Conservation (phyloP, 92 coral and sea anemone species). For the Galaxea fascicularis region DNA sequence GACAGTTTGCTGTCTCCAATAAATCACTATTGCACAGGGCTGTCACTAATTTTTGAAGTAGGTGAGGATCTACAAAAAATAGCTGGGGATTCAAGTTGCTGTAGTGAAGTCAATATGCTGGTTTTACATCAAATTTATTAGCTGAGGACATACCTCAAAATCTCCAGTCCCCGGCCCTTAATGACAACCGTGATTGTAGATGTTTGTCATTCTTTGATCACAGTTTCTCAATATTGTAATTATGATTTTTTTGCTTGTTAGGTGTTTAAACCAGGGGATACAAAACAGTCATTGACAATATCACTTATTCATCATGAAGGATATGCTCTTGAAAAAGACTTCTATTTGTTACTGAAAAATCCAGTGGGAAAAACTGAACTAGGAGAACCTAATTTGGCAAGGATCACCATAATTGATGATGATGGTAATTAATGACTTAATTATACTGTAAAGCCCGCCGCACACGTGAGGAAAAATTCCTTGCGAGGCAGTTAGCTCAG, state of each 20-base stretch:
- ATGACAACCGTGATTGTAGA: too few relatives aligned
- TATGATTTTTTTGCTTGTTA: constrained; percentile 6
- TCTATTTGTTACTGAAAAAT: constrained; percentile 77
- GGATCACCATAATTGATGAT: constrained; percentile 85
- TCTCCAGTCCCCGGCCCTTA: too few relatives aligned
- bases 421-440: constrained; percentile 55
- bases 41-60: too few relatives aligned
- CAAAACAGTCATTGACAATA: constrained; percentile 68
- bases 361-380: constrained; percentile 70
- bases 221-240: neutral
- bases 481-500: too few relatives aligned
- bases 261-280: constrained; percentile 67
- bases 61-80: too few relatives aligned
- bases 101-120: too few relatives aligned
- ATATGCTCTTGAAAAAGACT: constrained; percentile 75
- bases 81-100: too few relatives aligned
- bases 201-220: neutral
- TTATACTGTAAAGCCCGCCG: neutral
- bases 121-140: too few relatives aligned
- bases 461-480: too few relatives aligned
- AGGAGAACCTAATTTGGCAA: constrained; percentile 82
- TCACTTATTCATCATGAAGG: constrained; percentile 65
- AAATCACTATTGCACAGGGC: too few relatives aligned
- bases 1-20: too few relatives aligned
- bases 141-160: too few relatives aligned